A percentile compares a stretch with the other conserved stretches of the same genome.
These are phyloP conservation scores for Etia nguti DNA, from an alignment of 2,113 vertebrate genomes.

Conservation along the genomic window DNA sequence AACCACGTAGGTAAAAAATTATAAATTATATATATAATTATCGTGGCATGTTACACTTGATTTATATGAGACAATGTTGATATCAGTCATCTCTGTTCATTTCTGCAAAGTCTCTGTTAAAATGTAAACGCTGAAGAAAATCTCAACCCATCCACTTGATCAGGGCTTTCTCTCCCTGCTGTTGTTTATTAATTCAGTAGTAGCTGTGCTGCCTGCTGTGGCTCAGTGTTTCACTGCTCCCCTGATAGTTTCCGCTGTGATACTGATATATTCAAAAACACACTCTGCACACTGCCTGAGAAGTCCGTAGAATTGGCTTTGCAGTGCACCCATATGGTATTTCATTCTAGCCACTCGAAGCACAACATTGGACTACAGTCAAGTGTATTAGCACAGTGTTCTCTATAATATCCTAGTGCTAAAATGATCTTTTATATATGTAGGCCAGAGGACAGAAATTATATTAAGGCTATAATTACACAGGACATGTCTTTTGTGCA, in stretches of 20 bases:
- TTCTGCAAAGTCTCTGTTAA: not conserved
- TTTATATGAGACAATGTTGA: not conserved
- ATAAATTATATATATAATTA: not conserved
- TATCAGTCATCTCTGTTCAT: not conserved
- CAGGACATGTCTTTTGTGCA: not conserved
- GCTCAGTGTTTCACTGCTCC: slow-evolving; percentile 6
- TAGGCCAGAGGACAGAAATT: not conserved
- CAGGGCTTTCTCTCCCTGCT: not conserved
- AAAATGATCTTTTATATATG: not conserved
- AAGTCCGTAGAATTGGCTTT: not conserved
- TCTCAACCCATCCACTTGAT: not conserved
- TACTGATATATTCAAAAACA: not conserved
- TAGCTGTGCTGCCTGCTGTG: not conserved
- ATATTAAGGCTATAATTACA: not conserved
- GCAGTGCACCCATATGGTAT: not conserved
- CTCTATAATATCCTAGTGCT: not conserved
- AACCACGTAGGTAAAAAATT: not conserved
- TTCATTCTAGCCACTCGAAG: not conserved
- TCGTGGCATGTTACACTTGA: not conserved
- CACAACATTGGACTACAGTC: not conserved
- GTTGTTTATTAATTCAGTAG: slow-evolving; percentile 35
- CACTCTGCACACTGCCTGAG: not conserved
- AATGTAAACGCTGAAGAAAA: not conserved
- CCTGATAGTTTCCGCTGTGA: not conserved
- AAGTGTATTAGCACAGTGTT: not conserved